Evolutionary conservation across 1,140 invertebrate species (phyloP), one percentile per base, ranked within the genome.

Genomic region (Polypedilum pembai): DNA sequence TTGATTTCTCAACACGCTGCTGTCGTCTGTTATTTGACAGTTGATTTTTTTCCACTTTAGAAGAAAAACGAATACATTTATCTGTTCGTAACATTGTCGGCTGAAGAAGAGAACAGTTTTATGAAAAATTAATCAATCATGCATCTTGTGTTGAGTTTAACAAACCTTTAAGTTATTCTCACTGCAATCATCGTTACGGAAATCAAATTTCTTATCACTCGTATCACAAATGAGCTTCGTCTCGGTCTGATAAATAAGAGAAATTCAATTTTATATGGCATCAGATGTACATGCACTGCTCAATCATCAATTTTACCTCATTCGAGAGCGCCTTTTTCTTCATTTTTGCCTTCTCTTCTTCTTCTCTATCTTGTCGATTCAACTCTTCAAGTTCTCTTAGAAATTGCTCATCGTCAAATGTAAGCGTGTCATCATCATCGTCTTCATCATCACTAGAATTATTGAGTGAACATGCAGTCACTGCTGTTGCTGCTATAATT

Each of bases 401-500:
- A 33, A 33, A 69, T 69, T 69, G 20, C 17, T 18, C 65, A 69
- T 4, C 24, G 17, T 69, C 65, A 18, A 69, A 18, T 8, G 18
- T 69, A 18, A 69, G 65, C 18, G 65, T 20, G n/a, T 69, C 63
- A 66, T 66, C 65, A 18, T 69, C 65, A 69, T 69, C 17, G 20
- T 66, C 20, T 56, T 12, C n/a, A 4, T 12, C 45, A 56, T 45
- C 41, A 56, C n/a, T 56, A n/a, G n/a, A 12, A 56, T 56, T 15
- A n/a, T 56, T 12, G 45, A n/a, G 12, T 4, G 24, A 33, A 33
- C 24, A 33, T 33, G 24, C 24, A 33, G 24, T 33, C 24, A 5
- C 24, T 33, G 45, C 3, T 56, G 45, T 33, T 5, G 24, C 24
- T 33, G 45, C 3, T 56, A 12, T 56, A 56, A 56, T 56, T 56